Percentiles rank a stretch among this genome's conserved stretches.
These are phyloP conservation scores for Cyanocitta stelleri DNA, from an alignment of 2,113 vertebrate genomes.

Conservation along the genomic window DNA sequence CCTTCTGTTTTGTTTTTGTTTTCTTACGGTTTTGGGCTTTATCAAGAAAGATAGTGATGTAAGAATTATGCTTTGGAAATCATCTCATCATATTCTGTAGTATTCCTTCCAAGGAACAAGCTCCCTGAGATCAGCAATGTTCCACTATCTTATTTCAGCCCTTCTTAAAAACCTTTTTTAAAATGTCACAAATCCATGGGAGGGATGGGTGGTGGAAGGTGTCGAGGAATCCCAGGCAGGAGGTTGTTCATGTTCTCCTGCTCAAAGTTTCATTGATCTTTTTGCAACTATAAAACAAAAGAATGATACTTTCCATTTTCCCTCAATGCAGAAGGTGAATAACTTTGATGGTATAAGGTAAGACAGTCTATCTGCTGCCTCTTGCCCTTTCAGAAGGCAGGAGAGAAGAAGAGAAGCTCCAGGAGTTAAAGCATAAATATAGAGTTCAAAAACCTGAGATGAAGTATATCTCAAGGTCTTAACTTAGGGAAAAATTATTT, in stretches of 20 bases:
- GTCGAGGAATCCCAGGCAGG: background rate
- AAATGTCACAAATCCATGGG: background rate
- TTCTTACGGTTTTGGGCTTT: background rate
- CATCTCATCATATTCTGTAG: background rate
- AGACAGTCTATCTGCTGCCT: background rate
- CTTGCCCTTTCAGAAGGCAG: background rate
- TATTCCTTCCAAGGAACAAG: background rate
- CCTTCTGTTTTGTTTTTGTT: background rate
- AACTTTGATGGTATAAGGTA: conserved; percentile 13
- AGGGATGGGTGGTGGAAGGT: background rate
- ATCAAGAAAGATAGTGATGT: background rate
- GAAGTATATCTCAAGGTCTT: background rate
- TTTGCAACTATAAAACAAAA: conserved; percentile 2
- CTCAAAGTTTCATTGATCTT: conserved; percentile 33
- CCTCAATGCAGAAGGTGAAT: background rate
- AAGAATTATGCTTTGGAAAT: background rate
- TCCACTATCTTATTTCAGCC: background rate
- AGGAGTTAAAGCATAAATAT: background rate
- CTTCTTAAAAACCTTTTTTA: background rate
- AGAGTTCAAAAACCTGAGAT: background rate
- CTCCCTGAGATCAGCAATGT: background rate
- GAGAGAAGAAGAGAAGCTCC: background rate
- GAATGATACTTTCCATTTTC: background rate
- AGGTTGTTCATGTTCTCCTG: background rate
- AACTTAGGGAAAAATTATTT: background rate